Percentiles rank a stretch among this genome's conserved stretches.
These are phyloP conservation scores for Tylochromis polylepis DNA, from an alignment of 2,113 vertebrate species.

Conservation along the genomic window DNA sequence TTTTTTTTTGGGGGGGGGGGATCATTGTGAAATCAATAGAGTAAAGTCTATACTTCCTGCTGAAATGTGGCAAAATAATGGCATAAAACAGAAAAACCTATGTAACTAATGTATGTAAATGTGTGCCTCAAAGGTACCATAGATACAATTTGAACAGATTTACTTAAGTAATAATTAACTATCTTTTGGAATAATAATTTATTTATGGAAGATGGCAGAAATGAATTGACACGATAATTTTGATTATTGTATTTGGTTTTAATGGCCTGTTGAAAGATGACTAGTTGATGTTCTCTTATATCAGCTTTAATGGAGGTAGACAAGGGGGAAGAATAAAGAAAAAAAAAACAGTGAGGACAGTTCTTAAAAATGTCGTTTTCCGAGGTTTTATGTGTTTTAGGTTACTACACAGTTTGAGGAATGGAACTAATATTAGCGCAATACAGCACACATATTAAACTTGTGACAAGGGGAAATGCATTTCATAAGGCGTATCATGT, in stretches of 20 bases:
- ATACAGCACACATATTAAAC: background rate
- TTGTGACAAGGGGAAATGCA: background rate
- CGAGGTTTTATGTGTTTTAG: background rate
- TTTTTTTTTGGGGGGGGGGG: too few relatives aligned
- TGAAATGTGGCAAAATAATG: background rate
- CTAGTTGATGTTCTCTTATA: background rate
- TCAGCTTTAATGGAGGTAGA: background rate
- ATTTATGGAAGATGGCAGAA: background rate
- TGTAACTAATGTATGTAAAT: background rate
- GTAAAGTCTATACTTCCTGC: background rate
- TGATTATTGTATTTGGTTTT: background rate
- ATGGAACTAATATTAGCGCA: background rate
- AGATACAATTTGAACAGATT: background rate
- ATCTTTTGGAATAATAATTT: background rate
- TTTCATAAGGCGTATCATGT: background rate
- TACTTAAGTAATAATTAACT: background rate
- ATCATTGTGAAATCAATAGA: background rate
- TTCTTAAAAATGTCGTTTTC: background rate
- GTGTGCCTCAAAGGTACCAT: background rate
- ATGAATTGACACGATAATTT: fast-evolving
- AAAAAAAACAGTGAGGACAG: background rate
- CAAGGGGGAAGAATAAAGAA: background rate
- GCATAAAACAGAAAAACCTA: background rate
- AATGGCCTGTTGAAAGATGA: background rate
- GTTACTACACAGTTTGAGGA: background rate